Conservation (phyloP, 1,140 invertebrate genomes). For the Holotrichia oblita region DNA sequence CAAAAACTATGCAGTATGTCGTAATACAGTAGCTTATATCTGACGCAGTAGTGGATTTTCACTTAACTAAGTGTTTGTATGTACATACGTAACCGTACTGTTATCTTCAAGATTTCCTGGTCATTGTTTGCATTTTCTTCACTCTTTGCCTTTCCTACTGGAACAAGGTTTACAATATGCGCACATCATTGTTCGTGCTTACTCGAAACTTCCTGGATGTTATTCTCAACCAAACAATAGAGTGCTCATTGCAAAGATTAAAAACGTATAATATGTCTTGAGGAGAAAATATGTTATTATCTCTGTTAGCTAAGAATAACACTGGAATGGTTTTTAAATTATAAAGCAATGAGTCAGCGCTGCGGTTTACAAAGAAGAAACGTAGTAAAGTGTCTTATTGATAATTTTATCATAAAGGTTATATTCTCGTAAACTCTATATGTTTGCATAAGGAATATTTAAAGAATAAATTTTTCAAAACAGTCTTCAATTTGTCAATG, state of each 20-base stretch:
- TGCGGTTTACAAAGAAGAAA: background rate
- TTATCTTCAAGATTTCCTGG: conserved; percentile 4
- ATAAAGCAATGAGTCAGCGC: background rate
- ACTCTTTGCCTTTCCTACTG: background rate
- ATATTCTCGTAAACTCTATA: background rate
- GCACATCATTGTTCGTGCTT: background rate
- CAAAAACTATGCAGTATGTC: no score
- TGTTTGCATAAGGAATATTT: background rate
- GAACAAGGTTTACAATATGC: background rate
- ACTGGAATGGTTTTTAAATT: background rate
- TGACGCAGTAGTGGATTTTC: background rate
- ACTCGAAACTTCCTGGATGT: background rate
- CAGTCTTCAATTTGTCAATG: no score
- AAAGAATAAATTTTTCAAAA: background rate
- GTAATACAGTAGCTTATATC: no score
- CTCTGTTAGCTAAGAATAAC: background rate
- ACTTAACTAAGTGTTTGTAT: background rate
- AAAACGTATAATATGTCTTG: background rate
- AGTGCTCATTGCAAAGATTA: background rate
- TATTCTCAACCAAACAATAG: conserved; percentile 8
- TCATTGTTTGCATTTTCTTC: background rate
- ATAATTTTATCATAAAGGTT: background rate
- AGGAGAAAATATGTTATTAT: background rate
- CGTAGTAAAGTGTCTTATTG: background rate
- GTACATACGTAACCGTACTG: background rate